Evolutionary conservation across 2,797 vertebrate species (phyloP).

Genomic region (Alectoris magna): DNA sequence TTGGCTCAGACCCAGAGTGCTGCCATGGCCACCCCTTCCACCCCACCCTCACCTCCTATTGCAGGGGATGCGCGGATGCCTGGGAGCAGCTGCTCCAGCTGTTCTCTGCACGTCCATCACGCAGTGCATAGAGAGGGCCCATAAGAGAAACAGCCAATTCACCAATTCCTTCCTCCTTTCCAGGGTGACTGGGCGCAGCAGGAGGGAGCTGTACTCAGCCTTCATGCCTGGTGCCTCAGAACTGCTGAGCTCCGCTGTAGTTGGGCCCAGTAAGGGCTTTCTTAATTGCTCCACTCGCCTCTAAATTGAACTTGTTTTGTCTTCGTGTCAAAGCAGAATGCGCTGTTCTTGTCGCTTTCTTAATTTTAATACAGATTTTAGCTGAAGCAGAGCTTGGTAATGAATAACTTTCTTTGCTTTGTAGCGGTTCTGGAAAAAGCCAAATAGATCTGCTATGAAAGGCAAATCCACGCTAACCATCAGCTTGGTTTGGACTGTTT

Average conservation of each 20-base stretch:
- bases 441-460: not conserved
- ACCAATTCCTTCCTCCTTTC: not conserved
- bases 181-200: not conserved
- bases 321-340: not conserved
- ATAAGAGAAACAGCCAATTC: not conserved
- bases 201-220: not conserved
- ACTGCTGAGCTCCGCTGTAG: slow-evolving; percentile 36
- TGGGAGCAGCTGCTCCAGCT: not conserved
- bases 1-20: not conserved
- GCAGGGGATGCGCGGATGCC: not conserved
- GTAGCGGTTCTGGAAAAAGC: not conserved
- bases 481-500: not conserved
- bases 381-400: not conserved
- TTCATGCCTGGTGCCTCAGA: not conserved
- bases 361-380: not conserved
- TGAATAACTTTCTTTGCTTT: not conserved
- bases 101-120: not conserved
- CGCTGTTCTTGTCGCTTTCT: accelerated
- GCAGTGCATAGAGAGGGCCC: not conserved
- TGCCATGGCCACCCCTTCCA: not conserved
- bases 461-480: not conserved
- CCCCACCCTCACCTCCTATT: accelerated
- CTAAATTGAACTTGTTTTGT: slow-evolving; percentile 7
- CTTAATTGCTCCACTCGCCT: slow-evolving; percentile 1
- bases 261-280: not conserved